Base-by-base conservation (phyloP, 1,140 invertebrate genomes). In the Lepidotrigona ventralis region DNA sequence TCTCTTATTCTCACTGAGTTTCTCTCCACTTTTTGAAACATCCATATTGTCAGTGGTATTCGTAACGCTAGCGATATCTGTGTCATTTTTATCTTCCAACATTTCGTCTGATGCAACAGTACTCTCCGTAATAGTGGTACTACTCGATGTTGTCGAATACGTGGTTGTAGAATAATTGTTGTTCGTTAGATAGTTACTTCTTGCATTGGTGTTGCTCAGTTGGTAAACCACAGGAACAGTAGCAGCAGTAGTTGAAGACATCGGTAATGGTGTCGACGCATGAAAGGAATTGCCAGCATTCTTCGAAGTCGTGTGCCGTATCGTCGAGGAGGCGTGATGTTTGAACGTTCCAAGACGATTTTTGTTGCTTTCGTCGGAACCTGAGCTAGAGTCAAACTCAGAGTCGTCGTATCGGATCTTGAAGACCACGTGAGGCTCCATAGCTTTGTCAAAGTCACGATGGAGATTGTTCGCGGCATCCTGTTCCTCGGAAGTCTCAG, bases 401-500 rank as follows among this genome's bases (percentile, higher is more conserved):
- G 92, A 91, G 63, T 94, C 93, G 63, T 94, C 93, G 83, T 92
- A 92, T 1, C 91, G 85, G n/a, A 94, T 93, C 69, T 93, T 92
- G 75, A 94, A 94, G 21, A 94, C 86, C 56, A 94, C 93, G 74
- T 93, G 92, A 0, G 93, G 90, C 63, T 92, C 92, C 90, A 92
- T 93, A 0, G 87, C 90, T 6, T 87, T 88, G 76, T 92, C 90
- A 19, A 93, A 93, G 9, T 79, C 85, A 3, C 86, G 70, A 68
- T 89, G 89, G 29, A 86, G 17, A 60, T 75, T 63, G n/a, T 74
- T 64, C 29, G 46, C 64, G 17, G 33, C 12, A 3, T 87, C 56
- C 21, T 78, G 58, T n/a, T 87, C 81, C 19, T 80, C 58, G 15
- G 78, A 51, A 14, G 46, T 64, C 19, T n/a, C 77, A 46, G 63